Base-by-base conservation (phyloP, 2,797 vertebrate species). In the Lepus townsendii region DNA sequence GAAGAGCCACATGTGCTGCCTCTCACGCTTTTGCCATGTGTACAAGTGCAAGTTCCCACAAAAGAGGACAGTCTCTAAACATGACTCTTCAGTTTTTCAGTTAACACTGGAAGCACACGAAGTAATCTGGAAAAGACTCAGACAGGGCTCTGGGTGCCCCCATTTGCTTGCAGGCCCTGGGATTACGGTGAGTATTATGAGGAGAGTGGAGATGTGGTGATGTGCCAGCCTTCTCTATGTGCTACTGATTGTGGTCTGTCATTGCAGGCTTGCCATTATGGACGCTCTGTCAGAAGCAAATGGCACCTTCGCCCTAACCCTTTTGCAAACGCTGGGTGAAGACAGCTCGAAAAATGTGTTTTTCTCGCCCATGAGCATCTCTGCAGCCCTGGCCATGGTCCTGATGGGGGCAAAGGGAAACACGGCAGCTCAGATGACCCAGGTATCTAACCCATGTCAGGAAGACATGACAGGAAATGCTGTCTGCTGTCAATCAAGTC, bases 311-410 rank as follows among this genome's bases (percentile, higher is more conserved):
- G 95, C 94, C 92, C 52, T 98, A 30, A 95, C 66, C 26, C 94
- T 97, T 26, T 47, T 97, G 90, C 95, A 89, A 75, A 87, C 16
- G 4, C 92, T 97, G 83, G 73, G 91, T 35, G 91, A 96, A 63
- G 92, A 92, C 50, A 83, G 17, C 13, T 93, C 79, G 0, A 86
- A 73, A 38, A 98, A 98, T 54, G 73, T 97, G 22, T 94, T 98
- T 86, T 57, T 96, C 62, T 95, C 96, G 0, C 97, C 97, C 1
- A 0, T 96, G 26, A 97, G 97, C 90, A 54, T 97, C 68, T 96
- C 95, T 2, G 95, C 95, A 1, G 57, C 95, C 42, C 79, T 98
- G 89, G 96, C 97, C 66, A 98, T 98, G 98, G 96, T 98, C 84
- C 54, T 83, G 63, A 13, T 97, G 77, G 98, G 97, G 5, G 94